Evolutionary conservation across 1,140 invertebrate species (phyloP).

Genomic region (Aphelinus atriplicis): DNA sequence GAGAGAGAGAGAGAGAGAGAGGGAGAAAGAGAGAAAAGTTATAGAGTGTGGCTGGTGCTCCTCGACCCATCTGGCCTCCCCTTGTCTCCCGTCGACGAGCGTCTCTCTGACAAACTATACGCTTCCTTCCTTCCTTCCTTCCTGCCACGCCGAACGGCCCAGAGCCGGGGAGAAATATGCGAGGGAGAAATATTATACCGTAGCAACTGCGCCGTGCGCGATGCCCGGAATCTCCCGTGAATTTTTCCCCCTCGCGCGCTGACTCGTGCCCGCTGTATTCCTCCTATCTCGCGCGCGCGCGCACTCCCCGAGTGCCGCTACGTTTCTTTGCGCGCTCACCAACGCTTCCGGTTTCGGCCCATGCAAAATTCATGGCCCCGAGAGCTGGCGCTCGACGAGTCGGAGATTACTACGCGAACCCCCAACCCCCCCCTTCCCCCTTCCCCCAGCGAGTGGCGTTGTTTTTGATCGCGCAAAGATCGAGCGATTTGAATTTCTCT

Average conservation of each 20-base stretch:
- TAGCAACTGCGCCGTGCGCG: conserved; percentile 42
- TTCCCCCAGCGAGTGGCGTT: too few species aligned
- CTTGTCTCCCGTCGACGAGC: conserved; percentile 19
- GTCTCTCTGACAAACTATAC: conserved; percentile 23
- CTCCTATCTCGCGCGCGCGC: neutral
- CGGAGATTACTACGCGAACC: too few species aligned
- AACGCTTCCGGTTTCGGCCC: too few species aligned
- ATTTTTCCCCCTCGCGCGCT: neutral
- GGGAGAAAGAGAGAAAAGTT: neutral
- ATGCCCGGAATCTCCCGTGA: conserved; percentile 26
- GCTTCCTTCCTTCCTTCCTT: conserved; percentile 18
- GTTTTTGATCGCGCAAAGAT: too few species aligned
- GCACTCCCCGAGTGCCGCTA: too few species aligned
- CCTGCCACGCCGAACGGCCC: neutral
- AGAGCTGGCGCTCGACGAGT: too few species aligned
- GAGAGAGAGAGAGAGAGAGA: neutral
- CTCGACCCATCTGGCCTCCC: neutral
- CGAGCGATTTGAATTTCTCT: too few species aligned
- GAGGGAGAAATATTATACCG: conserved; percentile 46
- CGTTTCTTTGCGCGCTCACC: too few species aligned
- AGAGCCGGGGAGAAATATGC: conserved; percentile 45
- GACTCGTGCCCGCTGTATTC: neutral
- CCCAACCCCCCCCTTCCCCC: too few species aligned
- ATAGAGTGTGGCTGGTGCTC: neutral
- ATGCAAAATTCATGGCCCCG: too few species aligned